phyloP scores from a whole-genome alignment of 2,888 invertebrate species.

The Temnothorax rugatulus region DNA sequence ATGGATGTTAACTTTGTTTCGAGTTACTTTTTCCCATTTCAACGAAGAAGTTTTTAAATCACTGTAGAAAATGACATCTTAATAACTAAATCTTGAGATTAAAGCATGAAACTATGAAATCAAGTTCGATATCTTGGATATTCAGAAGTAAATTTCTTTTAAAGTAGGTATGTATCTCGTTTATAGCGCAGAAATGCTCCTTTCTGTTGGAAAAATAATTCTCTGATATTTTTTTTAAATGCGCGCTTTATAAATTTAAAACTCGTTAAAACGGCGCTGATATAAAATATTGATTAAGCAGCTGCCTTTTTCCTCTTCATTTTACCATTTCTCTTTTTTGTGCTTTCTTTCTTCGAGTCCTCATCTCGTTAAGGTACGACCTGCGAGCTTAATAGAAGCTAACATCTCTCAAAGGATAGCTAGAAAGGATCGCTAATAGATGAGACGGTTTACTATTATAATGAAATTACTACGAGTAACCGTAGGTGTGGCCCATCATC shows the following conservation, averaged over 20 bases:
- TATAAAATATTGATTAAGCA: slow-evolving; percentile 67
- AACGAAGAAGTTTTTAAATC: slow-evolving; percentile 4
- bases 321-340: slow-evolving; percentile 5
- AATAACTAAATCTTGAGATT: not conserved
- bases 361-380: slow-evolving; percentile 64
- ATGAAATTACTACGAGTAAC: slow-evolving; percentile 62
- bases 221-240: not conserved
- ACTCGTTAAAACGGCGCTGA: slow-evolving; percentile 44
- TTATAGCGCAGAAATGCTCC: not conserved
- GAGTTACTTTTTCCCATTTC: not conserved
- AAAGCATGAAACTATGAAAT: slow-evolving; percentile 7
- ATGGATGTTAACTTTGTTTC: not conserved
- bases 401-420: slow-evolving; percentile 62
- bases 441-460: slow-evolving; percentile 50
- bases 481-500: slow-evolving; percentile 8
- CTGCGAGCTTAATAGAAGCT: slow-evolving; percentile 46
- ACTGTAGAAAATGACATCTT: not conserved
- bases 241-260: slow-evolving; percentile 42
- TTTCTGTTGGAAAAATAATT: not conserved
- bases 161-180: not conserved
- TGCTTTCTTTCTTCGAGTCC: slow-evolving; percentile 37
- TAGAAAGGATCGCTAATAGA: slow-evolving; percentile 3
- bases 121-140: slow-evolving; percentile 4
- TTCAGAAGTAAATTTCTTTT: not conserved
- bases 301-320: slow-evolving; percentile 36